Evolutionary conservation across 1,140 invertebrate species (phyloP), one percentile per base, ranked within the genome.

Genomic region (Trissolcus basalis): DNA sequence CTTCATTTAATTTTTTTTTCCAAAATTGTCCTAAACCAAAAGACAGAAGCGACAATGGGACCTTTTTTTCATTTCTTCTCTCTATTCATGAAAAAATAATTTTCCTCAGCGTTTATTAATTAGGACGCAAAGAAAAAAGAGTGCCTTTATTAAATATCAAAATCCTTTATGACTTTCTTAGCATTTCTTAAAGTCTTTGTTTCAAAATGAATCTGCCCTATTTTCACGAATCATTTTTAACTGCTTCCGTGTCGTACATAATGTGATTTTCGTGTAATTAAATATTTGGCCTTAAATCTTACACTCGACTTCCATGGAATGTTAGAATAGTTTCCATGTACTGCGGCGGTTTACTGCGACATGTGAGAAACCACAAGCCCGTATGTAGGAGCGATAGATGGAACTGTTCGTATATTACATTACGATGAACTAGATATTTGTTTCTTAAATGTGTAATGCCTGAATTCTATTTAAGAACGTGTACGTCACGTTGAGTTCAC

Each of bases 351-450:
- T 49, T 69, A 64, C 15, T 47, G 49, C 41, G 41, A 50, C 69
- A 71, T 60, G 76, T 68, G 67, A 70, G 72, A 77, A 83, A 83
- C 80, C 81, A 63, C 81, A 76, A 65, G 49, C 80, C 69, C 58
- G 67, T 64, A 65, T 70, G 61, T 77, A 73, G 48, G 60, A 74
- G 51, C 71, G 68, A 79, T 72, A 80, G 67, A 78, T 64, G 63
- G 73, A 71, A 80, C 78, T 80, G 78, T 78, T 77, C 70, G 65
- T 68, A 69, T 77, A 76, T 67, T 65, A 44, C 35, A 49, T 50
- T 70, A 59, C 50, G 47, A 49, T 55, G 64, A 78, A 73, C 60
- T 72, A 43, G 39, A 39, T 63, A 71, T 58, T 63, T 51, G 45
- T 51, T 44, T 63, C 65, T 60, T 60, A 60, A 69, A 59, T 69